Base-by-base conservation (phyloP, 2,113 vertebrate genomes). In the Ammodramus savannarum region DNA sequence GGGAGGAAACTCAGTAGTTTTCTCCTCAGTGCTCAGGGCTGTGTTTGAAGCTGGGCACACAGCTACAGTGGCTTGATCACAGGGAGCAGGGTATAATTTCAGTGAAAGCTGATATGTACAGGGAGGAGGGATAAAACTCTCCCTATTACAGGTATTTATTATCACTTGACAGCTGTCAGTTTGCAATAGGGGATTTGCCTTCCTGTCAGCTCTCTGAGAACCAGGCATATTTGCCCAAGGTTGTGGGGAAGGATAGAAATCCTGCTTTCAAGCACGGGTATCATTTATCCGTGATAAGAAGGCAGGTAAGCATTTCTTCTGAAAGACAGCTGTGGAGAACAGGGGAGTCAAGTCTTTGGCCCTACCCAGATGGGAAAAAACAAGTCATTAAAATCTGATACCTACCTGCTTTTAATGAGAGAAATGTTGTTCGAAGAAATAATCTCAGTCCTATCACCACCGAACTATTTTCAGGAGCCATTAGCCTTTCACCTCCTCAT, bases 161-260 rank as follows among this genome's bases (percentile, higher is more conserved):
- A 80, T 93, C 94, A 71, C 85, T 82, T 78, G 77, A 79, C 87
- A 69, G 79, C 91, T 96, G 95, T 95, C 96, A 95, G 78, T 97
- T 97, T 97, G 92, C 90, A 91, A 85, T 43, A 72, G 91, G 96
- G 78, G 91, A 96, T 95, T 95, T 95, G 78, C 92, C 79, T 89
- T 94, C 86, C 82, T 74, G 67, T 95, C 95, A 89, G 87, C 77
- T 95, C 91, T 93, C 93, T 96, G 96, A 96, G 92, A 97, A 95
- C 73, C 83, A 36, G 80, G 73, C 73, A 74, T 86, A 83, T 96
- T 95, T 97, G 93, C 93, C 94, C 73, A 44, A 77, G 83, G 86
- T 94, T 91, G 63, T 66, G 26, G 51, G 58, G 71, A 87, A 63
- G 54, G 59, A 78, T 74, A 91, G 82, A 88, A 90, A 94, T 95